Percentiles rank a stretch among this genome's conserved stretches.
Conservation (phyloP, 1,140 invertebrate species). For the silkworm (Bombyx mori) region DNA sequence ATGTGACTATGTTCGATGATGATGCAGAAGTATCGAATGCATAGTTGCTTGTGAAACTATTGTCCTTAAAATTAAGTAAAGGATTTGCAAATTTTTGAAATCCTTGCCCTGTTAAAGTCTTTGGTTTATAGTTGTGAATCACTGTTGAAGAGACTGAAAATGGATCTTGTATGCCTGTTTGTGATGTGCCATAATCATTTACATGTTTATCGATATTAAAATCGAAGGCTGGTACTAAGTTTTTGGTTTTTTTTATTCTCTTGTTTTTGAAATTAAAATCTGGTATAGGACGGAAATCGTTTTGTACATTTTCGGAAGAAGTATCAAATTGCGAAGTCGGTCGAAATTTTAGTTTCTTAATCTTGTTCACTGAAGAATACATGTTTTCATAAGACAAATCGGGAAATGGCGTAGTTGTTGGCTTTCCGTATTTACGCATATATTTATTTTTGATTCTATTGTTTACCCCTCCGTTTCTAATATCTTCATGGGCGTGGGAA, state of each 20-base stretch:
- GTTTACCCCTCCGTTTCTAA: constrained; percentile 30
- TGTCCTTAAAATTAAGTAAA: constrained; percentile 41
- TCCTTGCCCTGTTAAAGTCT: constrained; percentile 19
- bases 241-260: constrained; percentile 27
- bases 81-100: constrained; percentile 37
- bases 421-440: constrained; percentile 30
- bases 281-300: constrained; percentile 37
- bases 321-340: constrained; percentile 24
- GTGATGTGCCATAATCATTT: constrained; percentile 28
- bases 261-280: constrained; percentile 39
- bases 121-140: constrained; percentile 53
- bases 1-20: constrained; percentile 38
- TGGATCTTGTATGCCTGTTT: constrained; percentile 33
- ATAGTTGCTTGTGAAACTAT: constrained; percentile 40
- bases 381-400: constrained; percentile 60
- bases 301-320: constrained; percentile 23
- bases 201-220: constrained; percentile 23
- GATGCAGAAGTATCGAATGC: constrained; percentile 52
- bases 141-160: constrained; percentile 49
- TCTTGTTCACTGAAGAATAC: constrained; percentile 28
- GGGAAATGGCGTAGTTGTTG: constrained; percentile 14
- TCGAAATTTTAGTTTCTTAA: constrained; percentile 30
- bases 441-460: constrained; percentile 34
- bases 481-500: constrained; percentile 51
- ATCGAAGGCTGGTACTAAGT: constrained; percentile 26